Evolutionary conservation across 1,140 invertebrate species (phyloP).

Genomic region (Hirudo medicinalis): DNA sequence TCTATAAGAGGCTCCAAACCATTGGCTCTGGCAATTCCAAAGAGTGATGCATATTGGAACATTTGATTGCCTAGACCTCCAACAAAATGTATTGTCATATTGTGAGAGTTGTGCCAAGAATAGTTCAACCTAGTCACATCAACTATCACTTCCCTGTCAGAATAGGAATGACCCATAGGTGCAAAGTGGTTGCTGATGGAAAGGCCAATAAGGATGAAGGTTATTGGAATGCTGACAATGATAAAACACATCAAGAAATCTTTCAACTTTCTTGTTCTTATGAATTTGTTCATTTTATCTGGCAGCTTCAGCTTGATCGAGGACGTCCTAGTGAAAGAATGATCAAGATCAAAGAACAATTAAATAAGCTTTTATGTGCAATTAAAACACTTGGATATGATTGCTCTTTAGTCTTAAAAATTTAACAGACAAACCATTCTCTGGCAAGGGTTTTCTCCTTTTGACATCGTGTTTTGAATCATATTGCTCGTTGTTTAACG

Average conservation of each 20-base stretch:
- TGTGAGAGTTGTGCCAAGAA: slow-evolving; percentile 19
- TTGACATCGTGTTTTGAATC: no score
- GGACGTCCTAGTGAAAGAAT: no score
- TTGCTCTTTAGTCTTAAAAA: no score
- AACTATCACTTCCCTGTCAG: slow-evolving; percentile 12
- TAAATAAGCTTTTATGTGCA: no score
- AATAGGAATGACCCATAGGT: slow-evolving; percentile 1
- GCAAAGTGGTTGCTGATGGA: slow-evolving; percentile 20
- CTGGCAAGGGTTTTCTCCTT: no score
- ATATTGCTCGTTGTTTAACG: no score
- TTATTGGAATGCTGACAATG: slow-evolving; percentile 17
- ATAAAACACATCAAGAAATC: neutral
- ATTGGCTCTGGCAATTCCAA: slow-evolving; percentile 22
- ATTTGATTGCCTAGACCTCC: slow-evolving; percentile 23
- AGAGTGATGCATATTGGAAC: slow-evolving; percentile 23
- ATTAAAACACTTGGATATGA: no score
- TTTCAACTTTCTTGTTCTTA: neutral
- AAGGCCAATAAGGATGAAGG: slow-evolving; percentile 18
- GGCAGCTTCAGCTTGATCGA: no score
- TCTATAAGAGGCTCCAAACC: slow-evolving; percentile 11
- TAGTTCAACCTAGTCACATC: slow-evolving; percentile 16
- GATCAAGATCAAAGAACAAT: no score
- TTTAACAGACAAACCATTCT: no score
- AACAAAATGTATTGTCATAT: slow-evolving; percentile 15
- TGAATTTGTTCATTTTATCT: no score